Evolutionary conservation across 2,888 invertebrate species (phyloP).

Genomic region (Entomobrya proxima): DNA sequence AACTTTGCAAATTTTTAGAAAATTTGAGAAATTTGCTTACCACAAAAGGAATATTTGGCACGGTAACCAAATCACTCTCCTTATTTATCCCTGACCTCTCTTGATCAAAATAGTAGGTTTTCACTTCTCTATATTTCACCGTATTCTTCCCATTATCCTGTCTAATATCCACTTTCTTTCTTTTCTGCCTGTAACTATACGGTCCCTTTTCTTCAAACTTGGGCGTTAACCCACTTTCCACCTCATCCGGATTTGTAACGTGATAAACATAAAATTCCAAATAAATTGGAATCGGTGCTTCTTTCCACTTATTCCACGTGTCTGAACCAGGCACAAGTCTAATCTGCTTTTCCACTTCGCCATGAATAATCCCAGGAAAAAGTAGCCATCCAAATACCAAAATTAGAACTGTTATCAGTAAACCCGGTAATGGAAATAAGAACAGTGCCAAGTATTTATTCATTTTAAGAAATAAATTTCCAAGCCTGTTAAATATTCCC

Average conservation of each 20-base stretch:
- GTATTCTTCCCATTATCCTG: conserved; percentile 33
- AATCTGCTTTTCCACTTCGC: background rate
- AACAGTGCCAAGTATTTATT: background rate
- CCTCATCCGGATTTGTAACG: conserved; percentile 53
- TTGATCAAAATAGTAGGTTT: conserved; percentile 57
- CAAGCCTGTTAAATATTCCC: no score
- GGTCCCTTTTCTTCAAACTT: conserved; percentile 34
- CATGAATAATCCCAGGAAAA: background rate
- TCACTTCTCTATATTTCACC: conserved; percentile 51
- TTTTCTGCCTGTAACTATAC: conserved; percentile 23
- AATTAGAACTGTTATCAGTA: background rate
- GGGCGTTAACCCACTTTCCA: background rate
- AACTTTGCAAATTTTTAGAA: background rate
- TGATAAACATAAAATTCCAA: conserved; percentile 35
- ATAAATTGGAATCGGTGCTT: conserved; percentile 39
- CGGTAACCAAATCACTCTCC: conserved; percentile 49
- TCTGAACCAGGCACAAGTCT: conserved; percentile 22
- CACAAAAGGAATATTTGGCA: conserved; percentile 50
- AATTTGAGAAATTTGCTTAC: conserved; percentile 20
- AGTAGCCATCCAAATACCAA: background rate
- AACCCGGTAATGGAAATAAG: background rate
- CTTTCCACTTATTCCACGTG: conserved; percentile 52
- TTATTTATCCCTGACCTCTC: conserved; percentile 12
- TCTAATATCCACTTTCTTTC: conserved; percentile 30
- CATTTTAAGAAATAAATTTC: no score